Evolutionary conservation across 2,888 invertebrate species (phyloP).

Genomic region (Lasioglossum morio): DNA sequence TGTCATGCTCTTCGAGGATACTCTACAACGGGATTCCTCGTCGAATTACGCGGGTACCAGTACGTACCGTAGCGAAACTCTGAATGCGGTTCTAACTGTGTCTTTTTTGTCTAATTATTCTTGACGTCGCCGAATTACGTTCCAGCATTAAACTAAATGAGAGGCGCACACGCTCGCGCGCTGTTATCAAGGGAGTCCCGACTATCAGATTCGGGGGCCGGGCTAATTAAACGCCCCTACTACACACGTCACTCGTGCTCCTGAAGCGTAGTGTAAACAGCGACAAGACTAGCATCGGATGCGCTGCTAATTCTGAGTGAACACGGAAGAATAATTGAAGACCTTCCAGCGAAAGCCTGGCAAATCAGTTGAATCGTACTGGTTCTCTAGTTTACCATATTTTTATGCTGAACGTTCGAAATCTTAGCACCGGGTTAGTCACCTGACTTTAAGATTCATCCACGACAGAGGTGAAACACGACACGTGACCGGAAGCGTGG

Average conservation of each 20-base stretch:
- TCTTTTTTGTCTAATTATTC: constrained; percentile 41
- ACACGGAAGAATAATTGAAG: constrained; percentile 4
- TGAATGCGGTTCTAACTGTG: not conserved
- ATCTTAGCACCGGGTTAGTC: too few relatives aligned
- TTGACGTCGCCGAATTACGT: constrained; percentile 35
- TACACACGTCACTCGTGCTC: not conserved
- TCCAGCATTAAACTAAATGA: not conserved
- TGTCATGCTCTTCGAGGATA: constrained; percentile 50
- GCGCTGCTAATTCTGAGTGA: not conserved
- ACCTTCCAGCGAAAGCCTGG: not conserved
- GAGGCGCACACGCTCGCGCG: not conserved
- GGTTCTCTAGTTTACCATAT: not conserved
- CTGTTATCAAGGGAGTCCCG: constrained; percentile 10
- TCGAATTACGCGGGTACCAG: not conserved
- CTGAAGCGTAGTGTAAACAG: not conserved
- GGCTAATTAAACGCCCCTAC: constrained; percentile 36
- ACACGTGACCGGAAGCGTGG: too few relatives aligned
- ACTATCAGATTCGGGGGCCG: constrained; percentile 21
- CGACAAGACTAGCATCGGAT: not conserved
- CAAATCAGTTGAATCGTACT: not conserved
- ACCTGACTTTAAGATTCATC: too few relatives aligned
- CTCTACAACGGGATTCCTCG: constrained; percentile 51
- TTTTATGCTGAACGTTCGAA: too few relatives aligned
- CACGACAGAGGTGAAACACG: too few relatives aligned
- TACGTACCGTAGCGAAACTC: not conserved